phyloP scores from a whole-genome alignment of 2,113 vertebrate genomes.

The Theropithecus gelada region DNA sequence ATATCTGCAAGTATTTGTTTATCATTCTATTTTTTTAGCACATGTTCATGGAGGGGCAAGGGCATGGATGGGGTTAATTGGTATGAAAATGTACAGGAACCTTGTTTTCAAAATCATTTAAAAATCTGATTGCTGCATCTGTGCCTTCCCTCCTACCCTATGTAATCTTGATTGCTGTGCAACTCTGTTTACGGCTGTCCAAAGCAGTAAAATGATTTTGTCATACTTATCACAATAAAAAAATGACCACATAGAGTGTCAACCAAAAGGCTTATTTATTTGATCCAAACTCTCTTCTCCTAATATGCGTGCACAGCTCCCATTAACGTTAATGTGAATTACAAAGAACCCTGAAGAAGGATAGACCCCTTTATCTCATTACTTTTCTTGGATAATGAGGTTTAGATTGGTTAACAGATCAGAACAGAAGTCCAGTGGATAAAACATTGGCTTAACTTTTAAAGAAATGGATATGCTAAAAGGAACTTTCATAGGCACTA shows the following conservation, averaged over 20 bases:
- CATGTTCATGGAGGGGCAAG: slow-evolving; percentile 32
- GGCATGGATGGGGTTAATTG: slow-evolving; percentile 54
- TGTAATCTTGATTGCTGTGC: slow-evolving; percentile 65
- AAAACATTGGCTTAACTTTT: slow-evolving; percentile 71
- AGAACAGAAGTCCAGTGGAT: slow-evolving; percentile 79
- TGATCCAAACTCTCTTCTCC: slow-evolving; percentile 86
- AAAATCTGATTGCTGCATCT: slow-evolving; percentile 48
- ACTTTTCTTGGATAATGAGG: slow-evolving; percentile 84
- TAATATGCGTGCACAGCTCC: slow-evolving; percentile 83
- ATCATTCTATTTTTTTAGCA: slow-evolving; percentile 62
- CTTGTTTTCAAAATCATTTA: slow-evolving; percentile 70
- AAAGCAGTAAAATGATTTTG: slow-evolving; percentile 76
- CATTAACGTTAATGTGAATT: slow-evolving; percentile 84
- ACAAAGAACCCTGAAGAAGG: slow-evolving; percentile 79
- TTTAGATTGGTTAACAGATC: slow-evolving; percentile 87
- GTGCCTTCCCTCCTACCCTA: slow-evolving; percentile 52
- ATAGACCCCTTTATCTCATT: slow-evolving; percentile 83
- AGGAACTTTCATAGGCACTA: slow-evolving; percentile 45
- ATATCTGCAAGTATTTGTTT: slow-evolving; percentile 71
- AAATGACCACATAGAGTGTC: slow-evolving; percentile 76
- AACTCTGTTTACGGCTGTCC: slow-evolving; percentile 69
- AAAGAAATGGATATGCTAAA: slow-evolving; percentile 76
- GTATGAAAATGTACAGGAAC: slow-evolving; percentile 52
- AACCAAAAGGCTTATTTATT: slow-evolving; percentile 84
- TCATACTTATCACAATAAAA: slow-evolving; percentile 75